Base-by-base conservation (phyloP, 2,888 invertebrate genomes). In the Peribatodes rhomboidaria region DNA sequence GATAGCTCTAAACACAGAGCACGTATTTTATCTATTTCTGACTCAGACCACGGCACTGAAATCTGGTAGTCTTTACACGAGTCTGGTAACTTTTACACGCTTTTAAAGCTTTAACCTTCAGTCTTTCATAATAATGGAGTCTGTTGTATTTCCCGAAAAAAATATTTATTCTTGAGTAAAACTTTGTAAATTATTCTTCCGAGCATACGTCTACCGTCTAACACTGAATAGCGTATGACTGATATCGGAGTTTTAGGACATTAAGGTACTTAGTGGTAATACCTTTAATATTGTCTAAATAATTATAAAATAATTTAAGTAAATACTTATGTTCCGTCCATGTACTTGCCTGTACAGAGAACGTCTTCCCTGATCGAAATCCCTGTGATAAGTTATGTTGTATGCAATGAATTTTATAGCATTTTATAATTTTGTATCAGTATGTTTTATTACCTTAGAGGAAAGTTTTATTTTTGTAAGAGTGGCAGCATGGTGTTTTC, bases 21-120 rank as follows among this genome's bases (percentile, higher is more conserved):
- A 63, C 93, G 95, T 81, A 95, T 96, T 68, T 92, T 96, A 70
- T 95, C 95, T 64, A 94, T 95, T 69, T 91, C 94, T 62, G 93
- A 92, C 79, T 92, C 95, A 13, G 95, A 95, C 73, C 94, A 94
- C 74, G 95, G 95, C 69, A 96, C 96, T 61, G 97, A 97, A 92
- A 97, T 97, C 82, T 97, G 97, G 97, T 97, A 94, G 90, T 78
- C 50, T 68, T 61, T 60, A 61, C 54, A 62, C 44, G 33, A 92
- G 97, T 97, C 82, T 97, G 97, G 97, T 97, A 94, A 91, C 78
- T 50, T 68, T 61, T 60, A 61, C 54, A 64, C 49, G 33, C 27
- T 27, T 27, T 47, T 59, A 54, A 31, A 62, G 44, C 33, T 58
- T 55, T 65, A 61, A 67, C 63, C 53, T 67, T 65, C 54, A 52